These are phyloP conservation scores for Eucera pruinosa DNA, from an alignment of 2,888 invertebrate species.

Conservation along the genomic window DNA sequence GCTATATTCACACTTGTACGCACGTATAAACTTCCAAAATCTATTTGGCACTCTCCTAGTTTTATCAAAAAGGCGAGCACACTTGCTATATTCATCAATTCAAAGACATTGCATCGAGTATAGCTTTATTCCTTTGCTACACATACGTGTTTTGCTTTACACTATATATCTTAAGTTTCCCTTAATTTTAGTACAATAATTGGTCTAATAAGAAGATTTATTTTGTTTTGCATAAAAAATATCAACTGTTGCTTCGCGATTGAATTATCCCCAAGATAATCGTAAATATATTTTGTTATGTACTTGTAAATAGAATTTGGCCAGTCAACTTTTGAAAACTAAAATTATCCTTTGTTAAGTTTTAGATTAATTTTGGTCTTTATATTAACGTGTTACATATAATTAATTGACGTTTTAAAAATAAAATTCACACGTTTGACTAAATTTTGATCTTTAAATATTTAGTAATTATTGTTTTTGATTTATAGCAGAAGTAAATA, in stretches of 20 bases:
- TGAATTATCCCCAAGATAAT: slow-evolving; percentile 20
- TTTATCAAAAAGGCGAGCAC: slow-evolving; percentile 80
- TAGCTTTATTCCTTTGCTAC: slow-evolving; percentile 66
- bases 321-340: slow-evolving; percentile 20
- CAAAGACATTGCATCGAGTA: slow-evolving; percentile 82
- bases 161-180: neutral
- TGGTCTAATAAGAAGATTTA: slow-evolving; percentile 70
- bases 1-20: slow-evolving; percentile 58
- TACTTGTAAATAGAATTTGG: slow-evolving; percentile 37
- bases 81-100: slow-evolving; percentile 82
- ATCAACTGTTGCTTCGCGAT: slow-evolving; percentile 46
- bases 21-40: slow-evolving; percentile 80
- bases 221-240: slow-evolving; percentile 63
- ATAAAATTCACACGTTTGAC: slow-evolving; percentile 2
- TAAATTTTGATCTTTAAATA: slow-evolving; percentile 39
- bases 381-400: neutral
- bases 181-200: slow-evolving; percentile 62
- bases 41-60: slow-evolving; percentile 81
- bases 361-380: slow-evolving; percentile 37
- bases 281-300: slow-evolving; percentile 37
- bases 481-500: slow-evolving; percentile 3
- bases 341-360: slow-evolving; percentile 5
- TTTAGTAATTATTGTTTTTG: slow-evolving; percentile 14
- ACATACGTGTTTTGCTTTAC: slow-evolving; percentile 58
- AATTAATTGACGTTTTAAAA: slow-evolving; percentile 30